These are phyloP conservation scores for Argyrosomus regius DNA, from an alignment of 2,797 vertebrate genomes.

Conservation along the genomic window DNA sequence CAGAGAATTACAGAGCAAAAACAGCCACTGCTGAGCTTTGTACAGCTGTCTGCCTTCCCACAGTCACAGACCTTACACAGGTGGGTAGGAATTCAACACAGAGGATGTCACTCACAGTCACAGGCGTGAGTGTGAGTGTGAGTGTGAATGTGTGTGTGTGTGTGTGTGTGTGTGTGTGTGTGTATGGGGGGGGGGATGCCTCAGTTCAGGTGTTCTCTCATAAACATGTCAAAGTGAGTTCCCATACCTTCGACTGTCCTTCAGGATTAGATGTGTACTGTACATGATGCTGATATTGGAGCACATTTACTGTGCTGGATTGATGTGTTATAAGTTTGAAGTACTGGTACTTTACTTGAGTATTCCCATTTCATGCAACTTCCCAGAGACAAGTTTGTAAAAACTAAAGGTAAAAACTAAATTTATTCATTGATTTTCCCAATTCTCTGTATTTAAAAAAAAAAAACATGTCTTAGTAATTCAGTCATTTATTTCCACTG, in stretches of 20 bases:
- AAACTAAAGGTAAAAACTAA: background rate
- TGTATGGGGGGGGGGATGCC: slow-evolving; percentile 12
- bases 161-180: slow-evolving; percentile 47
- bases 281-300: slow-evolving; percentile 1
- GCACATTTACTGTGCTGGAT: too few species aligned
- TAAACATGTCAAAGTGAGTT: slow-evolving; percentile 35
- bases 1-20: slow-evolving; percentile 64
- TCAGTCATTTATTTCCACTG: background rate
- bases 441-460: too few species aligned
- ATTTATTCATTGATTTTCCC: background rate
- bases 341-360: too few species aligned
- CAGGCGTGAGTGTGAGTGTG: slow-evolving; percentile 47
- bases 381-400: background rate
- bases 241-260: slow-evolving; percentile 20
- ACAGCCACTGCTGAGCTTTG: slow-evolving; percentile 57
- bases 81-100: slow-evolving; percentile 62
- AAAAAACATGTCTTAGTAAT: background rate
- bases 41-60: slow-evolving; percentile 74
- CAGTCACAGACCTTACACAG: slow-evolving; percentile 60
- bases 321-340: too few species aligned
- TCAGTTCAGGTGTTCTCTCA: slow-evolving; percentile 49
- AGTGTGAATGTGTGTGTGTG: slow-evolving; percentile 36
- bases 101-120: slow-evolving; percentile 44
- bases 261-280: slow-evolving; percentile 19
- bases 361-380: background rate